phyloP scores from a whole-genome alignment of 1,140 invertebrate species.

The Ruditapes philippinarum region DNA sequence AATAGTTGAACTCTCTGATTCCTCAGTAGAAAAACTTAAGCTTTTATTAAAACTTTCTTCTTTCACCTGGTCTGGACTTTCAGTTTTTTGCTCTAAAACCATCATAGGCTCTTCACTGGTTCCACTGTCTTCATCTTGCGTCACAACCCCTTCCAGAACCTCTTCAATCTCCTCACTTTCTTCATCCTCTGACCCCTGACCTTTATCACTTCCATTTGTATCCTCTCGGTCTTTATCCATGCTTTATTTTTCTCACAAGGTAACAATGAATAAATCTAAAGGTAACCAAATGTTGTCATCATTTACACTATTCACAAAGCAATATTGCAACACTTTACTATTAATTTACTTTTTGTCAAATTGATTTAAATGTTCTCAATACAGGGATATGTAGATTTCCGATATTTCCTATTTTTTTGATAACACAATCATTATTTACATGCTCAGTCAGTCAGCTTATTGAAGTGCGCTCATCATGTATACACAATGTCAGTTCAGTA shows the following conservation, averaged over 20 bases:
- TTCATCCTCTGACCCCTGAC: slow-evolving; percentile 24
- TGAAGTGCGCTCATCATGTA: slow-evolving; percentile 12
- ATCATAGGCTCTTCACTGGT: neutral
- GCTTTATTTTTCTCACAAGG: too few relatives aligned
- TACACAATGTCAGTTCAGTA: slow-evolving; percentile 14
- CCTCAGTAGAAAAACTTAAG: neutral
- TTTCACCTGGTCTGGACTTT: neutral
- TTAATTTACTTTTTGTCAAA: neutral
- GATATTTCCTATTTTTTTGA: slow-evolving; percentile 48
- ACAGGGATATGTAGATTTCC: slow-evolving; percentile 6
- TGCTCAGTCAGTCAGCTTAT: slow-evolving; percentile 44
- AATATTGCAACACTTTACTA: neutral
- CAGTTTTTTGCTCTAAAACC: neutral
- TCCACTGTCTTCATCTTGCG: slow-evolving; percentile 12
- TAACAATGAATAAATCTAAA: neutral
- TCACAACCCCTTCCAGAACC: neutral
- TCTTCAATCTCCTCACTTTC: slow-evolving; percentile 36
- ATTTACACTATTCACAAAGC: neutral
- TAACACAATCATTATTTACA: slow-evolving; percentile 59
- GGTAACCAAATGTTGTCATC: slow-evolving; percentile 16
- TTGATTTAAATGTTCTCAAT: slow-evolving; percentile 1
- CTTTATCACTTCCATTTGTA: slow-evolving; percentile 11
- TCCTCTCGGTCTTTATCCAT: slow-evolving; percentile 36
- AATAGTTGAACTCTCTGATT: slow-evolving; percentile 4
- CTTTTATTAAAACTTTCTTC: neutral